Conservation (phyloP, 2,888 invertebrate genomes). For the Drosophila austrosaltans region DNA sequence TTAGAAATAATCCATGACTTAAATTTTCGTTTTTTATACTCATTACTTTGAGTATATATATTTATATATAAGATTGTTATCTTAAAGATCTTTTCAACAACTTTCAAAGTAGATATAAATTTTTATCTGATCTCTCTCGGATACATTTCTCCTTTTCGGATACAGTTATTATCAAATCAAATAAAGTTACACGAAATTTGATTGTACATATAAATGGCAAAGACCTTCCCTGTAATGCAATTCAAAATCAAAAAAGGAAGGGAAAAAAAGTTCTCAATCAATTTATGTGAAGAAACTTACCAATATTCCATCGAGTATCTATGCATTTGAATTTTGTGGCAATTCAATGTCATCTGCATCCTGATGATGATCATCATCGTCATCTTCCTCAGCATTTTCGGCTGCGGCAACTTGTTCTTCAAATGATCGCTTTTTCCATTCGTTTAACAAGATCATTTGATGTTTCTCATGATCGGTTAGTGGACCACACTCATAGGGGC, state of each 20-base stretch:
- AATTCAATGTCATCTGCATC: background rate
- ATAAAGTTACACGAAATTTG: background rate
- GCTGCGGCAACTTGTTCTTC: background rate
- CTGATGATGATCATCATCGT: background rate
- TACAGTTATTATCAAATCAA: background rate
- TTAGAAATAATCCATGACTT: too few species aligned
- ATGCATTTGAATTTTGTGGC: slow-evolving; percentile 5
- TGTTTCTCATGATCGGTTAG: slow-evolving; percentile 53
- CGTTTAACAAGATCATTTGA: slow-evolving; percentile 25
- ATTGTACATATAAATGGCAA: background rate
- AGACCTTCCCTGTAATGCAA: background rate
- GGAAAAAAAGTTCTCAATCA: too few species aligned
- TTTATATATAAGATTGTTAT: too few species aligned
- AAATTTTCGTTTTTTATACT: too few species aligned
- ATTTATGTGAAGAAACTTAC: too few species aligned
- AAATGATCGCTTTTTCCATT: background rate
- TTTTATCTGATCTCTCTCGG: background rate
- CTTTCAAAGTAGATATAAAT: background rate
- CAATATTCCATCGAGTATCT: background rate
- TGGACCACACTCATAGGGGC: slow-evolving; percentile 33
- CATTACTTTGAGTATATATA: too few species aligned
- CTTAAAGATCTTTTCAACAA: too few species aligned
- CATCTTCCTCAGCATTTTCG: background rate
- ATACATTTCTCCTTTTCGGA: background rate
- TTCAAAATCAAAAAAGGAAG: too few species aligned